Conservation (phyloP, 30 jellyfish, hydroid and myxozoan genomes). For the Aurelia coerulea region DNA sequence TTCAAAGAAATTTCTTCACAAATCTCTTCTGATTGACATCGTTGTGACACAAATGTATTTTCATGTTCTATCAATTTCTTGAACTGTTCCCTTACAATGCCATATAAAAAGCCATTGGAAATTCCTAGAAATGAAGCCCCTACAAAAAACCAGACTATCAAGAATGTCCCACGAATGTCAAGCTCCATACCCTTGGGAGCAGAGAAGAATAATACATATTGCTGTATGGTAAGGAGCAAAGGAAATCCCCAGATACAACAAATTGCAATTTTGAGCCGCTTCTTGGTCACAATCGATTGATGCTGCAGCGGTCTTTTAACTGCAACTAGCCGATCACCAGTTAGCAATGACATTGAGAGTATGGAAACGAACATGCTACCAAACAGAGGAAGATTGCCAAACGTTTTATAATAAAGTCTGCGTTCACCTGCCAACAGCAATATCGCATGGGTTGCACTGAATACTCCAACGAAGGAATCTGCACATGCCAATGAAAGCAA, state of each 20-base stretch:
- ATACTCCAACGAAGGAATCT: constrained; percentile 37
- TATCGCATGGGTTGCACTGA: constrained; percentile 11
- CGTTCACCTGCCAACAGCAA: constrained; percentile 23
- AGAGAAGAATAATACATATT: constrained; percentile 7
- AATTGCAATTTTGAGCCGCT: constrained; percentile 2
- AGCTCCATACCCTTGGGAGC: constrained; percentile 6
- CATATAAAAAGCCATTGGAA: constrained; percentile 24
- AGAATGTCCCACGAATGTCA: constrained; percentile 17
- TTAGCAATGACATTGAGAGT: constrained; percentile 42
- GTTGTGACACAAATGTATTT: not conserved
- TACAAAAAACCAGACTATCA: constrained; percentile 15
- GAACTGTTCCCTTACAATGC: constrained; percentile 28
- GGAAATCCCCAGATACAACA: constrained; percentile 31
- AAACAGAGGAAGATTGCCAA: constrained; percentile 56
- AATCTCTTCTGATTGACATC: too few relatives aligned
- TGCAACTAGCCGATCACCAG: constrained; percentile 53
- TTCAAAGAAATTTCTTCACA: not conserved
- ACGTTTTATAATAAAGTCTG: not conserved
- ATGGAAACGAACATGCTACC: constrained; percentile 69
- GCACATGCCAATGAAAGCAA: constrained; percentile 42
- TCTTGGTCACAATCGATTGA: constrained; percentile 6
- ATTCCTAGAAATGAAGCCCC: constrained; percentile 35
- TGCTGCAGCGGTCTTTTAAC: constrained; percentile 31
- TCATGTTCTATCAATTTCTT: not conserved
- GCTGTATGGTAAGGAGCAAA: constrained; percentile 31